Evolutionary conservation across 2,113 vertebrate genomes (phyloP).

Genomic region (Scolopax mira): DNA sequence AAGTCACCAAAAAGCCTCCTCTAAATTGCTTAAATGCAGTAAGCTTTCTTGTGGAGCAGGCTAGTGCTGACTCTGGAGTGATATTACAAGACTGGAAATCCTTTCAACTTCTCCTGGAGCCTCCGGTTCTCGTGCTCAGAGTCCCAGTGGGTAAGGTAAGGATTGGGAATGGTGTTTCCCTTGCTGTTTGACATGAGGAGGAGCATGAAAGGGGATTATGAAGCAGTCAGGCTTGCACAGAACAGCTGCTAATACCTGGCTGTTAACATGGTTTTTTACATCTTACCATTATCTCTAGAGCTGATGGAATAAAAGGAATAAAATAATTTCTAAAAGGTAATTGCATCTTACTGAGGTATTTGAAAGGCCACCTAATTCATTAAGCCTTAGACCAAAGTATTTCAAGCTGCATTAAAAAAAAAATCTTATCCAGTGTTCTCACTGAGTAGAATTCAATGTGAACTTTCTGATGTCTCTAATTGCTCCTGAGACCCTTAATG

Average conservation of each 20-base stretch:
- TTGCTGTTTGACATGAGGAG: neutral
- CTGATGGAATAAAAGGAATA: neutral
- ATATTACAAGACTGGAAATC: neutral
- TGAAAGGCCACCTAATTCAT: neutral
- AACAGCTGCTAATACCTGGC: neutral
- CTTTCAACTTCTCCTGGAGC: neutral
- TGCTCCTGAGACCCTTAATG: neutral
- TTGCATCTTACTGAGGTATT: neutral
- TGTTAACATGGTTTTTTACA: neutral
- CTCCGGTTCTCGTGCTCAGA: fast-evolving
- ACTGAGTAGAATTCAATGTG: fast-evolving
- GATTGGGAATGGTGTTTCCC: neutral
- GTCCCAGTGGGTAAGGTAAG: neutral
- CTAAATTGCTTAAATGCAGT: neutral
- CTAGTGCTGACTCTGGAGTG: neutral
- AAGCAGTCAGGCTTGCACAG: neutral
- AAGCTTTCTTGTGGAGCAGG: no score
- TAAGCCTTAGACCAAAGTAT: neutral
- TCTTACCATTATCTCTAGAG: neutral
- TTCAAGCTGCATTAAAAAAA: neutral
- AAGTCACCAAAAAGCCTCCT: neutral
- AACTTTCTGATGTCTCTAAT: neutral
- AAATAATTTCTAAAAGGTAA: neutral
- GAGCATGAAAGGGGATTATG: neutral
- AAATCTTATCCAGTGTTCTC: neutral